phyloP scores from a whole-genome alignment of 2,888 invertebrate species.

The Epistrophella euchroma region DNA sequence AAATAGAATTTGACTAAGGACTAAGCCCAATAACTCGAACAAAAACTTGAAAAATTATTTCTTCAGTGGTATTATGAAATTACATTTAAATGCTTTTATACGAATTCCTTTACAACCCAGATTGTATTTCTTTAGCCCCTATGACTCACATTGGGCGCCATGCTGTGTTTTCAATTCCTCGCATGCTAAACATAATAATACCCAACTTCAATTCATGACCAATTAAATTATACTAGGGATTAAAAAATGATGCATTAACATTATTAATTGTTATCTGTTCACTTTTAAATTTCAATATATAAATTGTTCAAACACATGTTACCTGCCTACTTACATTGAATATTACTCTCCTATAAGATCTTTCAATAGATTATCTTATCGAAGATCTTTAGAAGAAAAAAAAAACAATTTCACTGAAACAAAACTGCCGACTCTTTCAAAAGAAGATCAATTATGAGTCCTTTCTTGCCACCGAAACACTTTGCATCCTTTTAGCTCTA shows the following conservation, averaged over 20 bases:
- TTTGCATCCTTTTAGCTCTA: slow-evolving; percentile 2
- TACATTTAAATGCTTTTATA: too few species aligned
- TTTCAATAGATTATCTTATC: neutral
- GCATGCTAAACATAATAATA: neutral
- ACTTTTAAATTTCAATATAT: neutral
- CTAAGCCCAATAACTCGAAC: too few species aligned
- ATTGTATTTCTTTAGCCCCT: neutral
- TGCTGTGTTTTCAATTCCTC: neutral
- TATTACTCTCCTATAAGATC: neutral
- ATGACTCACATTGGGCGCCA: neutral
- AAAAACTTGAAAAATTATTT: too few species aligned
- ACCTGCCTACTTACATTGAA: neutral
- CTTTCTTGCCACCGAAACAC: slow-evolving; percentile 36
- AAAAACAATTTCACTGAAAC: neutral
- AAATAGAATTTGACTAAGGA: too few species aligned
- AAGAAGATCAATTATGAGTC: slow-evolving; percentile 2
- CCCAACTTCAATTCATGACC: neutral
- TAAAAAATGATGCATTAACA: neutral
- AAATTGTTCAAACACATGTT: neutral
- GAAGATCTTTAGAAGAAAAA: neutral
- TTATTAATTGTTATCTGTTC: neutral
- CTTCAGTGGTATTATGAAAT: too few species aligned
- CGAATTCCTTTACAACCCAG: too few species aligned
- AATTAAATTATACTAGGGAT: neutral
- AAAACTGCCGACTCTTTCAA: slow-evolving; percentile 23